Percentiles rank a stretch among this genome's conserved stretches.
Conservation (phyloP, 2,797 vertebrate genomes). For the Tauraco hartlaubi region DNA sequence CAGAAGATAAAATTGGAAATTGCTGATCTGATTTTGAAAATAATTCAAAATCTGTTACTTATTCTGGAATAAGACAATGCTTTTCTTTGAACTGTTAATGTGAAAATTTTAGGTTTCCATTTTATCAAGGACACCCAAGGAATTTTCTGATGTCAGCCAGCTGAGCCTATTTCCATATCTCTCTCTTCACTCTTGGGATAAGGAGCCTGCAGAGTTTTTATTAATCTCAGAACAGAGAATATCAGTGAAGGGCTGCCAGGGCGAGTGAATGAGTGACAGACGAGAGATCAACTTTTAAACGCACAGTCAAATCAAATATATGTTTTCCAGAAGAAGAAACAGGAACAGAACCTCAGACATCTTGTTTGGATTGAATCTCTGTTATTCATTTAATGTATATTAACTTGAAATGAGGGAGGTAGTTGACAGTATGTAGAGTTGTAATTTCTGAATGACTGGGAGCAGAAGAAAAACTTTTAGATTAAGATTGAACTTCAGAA, state of each 20-base stretch:
- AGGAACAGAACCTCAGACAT: neutral
- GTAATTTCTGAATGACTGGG: neutral
- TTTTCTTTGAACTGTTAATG: neutral
- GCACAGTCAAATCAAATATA: slow-evolving; percentile 14
- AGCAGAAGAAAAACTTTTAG: neutral
- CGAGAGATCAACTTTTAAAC: neutral
- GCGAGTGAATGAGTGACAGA: slow-evolving; percentile 33
- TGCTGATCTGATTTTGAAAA: neutral
- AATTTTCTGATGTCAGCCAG: neutral
- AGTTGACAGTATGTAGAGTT: neutral
- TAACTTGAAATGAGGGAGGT: neutral
- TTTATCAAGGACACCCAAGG: neutral
- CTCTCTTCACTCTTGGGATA: neutral
- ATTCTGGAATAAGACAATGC: neutral
- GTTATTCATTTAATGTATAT: neutral
- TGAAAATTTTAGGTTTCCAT: neutral
- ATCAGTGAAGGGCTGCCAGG: slow-evolving; percentile 9
- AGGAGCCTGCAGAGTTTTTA: neutral
- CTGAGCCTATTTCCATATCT: neutral
- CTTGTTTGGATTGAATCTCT: neutral
- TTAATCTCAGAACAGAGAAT: neutral
- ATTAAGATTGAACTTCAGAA: neutral
- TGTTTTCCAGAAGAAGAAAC: neutral
- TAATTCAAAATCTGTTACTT: neutral
- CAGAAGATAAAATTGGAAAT: neutral